Evolutionary conservation across 2,797 vertebrate genomes (phyloP).

Genomic region (Cyprinella venusta): DNA sequence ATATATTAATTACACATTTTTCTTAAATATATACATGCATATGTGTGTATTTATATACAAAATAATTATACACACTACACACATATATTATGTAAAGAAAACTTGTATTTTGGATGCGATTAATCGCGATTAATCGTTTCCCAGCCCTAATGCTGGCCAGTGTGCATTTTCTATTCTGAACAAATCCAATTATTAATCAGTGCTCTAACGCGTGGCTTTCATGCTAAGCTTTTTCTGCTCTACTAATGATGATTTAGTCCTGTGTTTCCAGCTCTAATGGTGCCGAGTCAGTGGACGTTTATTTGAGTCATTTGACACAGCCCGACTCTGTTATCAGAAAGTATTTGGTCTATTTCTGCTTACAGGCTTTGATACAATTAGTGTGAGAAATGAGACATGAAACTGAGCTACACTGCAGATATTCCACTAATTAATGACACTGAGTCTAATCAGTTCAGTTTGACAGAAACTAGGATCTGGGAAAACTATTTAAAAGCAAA

Average conservation of each 20-base stretch:
- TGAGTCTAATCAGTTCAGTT: neutral
- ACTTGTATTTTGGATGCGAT: too few species aligned
- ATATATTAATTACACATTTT: too few species aligned
- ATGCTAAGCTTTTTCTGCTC: neutral
- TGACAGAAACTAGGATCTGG: neutral
- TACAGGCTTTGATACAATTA: neutral
- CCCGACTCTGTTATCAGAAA: neutral
- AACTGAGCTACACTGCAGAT: neutral
- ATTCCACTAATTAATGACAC: neutral
- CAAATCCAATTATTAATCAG: neutral
- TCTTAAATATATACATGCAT: too few species aligned
- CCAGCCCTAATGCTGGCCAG: too few species aligned
- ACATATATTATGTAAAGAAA: too few species aligned
- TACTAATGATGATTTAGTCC: slow-evolving; percentile 37
- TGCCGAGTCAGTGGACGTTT: neutral
- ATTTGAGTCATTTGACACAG: neutral
- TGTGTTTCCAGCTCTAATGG: slow-evolving; percentile 16
- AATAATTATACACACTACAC: too few species aligned
- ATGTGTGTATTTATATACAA: too few species aligned
- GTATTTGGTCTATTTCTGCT: slow-evolving; percentile 20
- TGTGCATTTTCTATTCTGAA: neutral
- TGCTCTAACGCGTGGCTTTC: neutral
- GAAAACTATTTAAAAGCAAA: neutral
- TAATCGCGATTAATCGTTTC: too few species aligned
- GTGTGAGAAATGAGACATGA: neutral